These are phyloP conservation scores for Drosophila pallidifrons DNA, from an alignment of 1,140 invertebrate genomes.

Conservation along the genomic window DNA sequence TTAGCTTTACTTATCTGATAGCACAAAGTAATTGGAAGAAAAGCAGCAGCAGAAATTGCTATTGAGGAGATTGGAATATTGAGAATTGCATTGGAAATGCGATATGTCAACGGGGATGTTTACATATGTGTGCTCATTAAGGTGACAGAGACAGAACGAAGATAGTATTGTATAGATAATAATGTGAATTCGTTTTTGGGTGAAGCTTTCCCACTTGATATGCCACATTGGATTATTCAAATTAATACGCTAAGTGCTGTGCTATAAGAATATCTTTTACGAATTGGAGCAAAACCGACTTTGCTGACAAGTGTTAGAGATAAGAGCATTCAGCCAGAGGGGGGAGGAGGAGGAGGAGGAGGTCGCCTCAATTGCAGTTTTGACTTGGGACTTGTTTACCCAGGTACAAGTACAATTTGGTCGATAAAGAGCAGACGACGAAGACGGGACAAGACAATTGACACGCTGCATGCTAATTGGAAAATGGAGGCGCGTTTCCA, in stretches of 20 bases:
- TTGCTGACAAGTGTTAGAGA: slow-evolving; percentile 15
- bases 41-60: no score
- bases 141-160: not conserved
- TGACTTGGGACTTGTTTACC: slow-evolving; percentile 12
- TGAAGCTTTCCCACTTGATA: slow-evolving; percentile 38
- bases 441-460: slow-evolving; percentile 27
- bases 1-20: no score
- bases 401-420: slow-evolving; percentile 8
- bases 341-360: not conserved
- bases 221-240: slow-evolving; percentile 34
- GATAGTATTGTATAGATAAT: slow-evolving; percentile 4
- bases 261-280: slow-evolving; percentile 60
- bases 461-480: slow-evolving; percentile 66
- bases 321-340: slow-evolving; percentile 11
- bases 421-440: not conserved
- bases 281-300: slow-evolving; percentile 73
- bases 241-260: slow-evolving; percentile 53
- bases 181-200: not conserved
- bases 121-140: not conserved
- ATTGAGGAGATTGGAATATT: no score
- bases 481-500: slow-evolving; percentile 55
- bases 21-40: no score
- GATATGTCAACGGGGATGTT: not conserved
- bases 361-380: not conserved
- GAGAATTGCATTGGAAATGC: not conserved